Percentiles rank a stretch among this genome's conserved stretches.
These are phyloP conservation scores for Kryptopterus vitreolus DNA, from an alignment of 2,797 vertebrate species.

Conservation along the genomic window DNA sequence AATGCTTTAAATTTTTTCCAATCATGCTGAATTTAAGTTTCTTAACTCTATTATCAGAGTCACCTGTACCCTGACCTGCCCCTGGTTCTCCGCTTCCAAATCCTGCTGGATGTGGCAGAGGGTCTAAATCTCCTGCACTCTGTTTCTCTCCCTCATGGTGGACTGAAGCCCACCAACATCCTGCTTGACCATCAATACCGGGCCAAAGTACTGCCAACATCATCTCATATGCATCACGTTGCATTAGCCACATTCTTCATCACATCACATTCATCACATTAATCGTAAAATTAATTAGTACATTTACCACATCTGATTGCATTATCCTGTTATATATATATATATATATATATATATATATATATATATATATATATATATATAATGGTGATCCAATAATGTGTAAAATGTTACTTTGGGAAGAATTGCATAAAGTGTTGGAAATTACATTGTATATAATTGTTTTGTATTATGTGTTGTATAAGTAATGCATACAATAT, in stretches of 20 bases:
- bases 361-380: background rate
- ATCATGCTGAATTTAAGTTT: background rate
- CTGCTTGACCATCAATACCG: conserved; percentile 66
- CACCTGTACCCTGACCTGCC: conserved; percentile 64
- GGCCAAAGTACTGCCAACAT: conserved; percentile 65
- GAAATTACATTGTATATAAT: background rate
- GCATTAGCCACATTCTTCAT: too few species aligned
- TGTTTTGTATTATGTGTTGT: background rate
- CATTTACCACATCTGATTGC: too few species aligned
- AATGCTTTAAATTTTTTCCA: too few species aligned
- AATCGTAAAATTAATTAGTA: too few species aligned
- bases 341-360: background rate
- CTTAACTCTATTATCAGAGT: conserved; percentile 51
- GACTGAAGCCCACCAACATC: conserved; percentile 71
- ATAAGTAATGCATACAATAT: background rate
- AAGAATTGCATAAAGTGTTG: background rate
- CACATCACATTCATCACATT: too few species aligned
- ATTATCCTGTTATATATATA: too few species aligned
- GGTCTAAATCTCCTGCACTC: conserved; percentile 68
- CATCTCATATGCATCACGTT: background rate
- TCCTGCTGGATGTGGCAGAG: conserved; percentile 66
- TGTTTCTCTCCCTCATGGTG: conserved; percentile 59
- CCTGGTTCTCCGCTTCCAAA: conserved; percentile 57
- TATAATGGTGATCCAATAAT: background rate
- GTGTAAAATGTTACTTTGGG: background rate